These are phyloP conservation scores for Tyria jacobaeae DNA, from an alignment of 2,888 invertebrate species.

Conservation along the genomic window DNA sequence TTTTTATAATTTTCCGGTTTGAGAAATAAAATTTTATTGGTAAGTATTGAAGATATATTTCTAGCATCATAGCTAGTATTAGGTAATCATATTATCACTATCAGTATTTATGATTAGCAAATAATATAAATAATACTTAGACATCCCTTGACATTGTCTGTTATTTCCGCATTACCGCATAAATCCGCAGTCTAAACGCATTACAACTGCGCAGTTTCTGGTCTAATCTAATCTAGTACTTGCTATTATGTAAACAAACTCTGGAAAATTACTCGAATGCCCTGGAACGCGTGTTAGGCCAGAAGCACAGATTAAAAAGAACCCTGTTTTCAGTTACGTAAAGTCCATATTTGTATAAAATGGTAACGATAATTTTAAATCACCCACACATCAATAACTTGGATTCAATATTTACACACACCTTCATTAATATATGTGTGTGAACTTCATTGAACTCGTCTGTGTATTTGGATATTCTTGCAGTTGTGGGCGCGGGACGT, in stretches of 20 bases:
- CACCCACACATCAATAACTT: slow-evolving; percentile 23
- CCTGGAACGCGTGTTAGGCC: slow-evolving; percentile 41
- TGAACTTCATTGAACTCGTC: not conserved
- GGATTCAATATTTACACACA: slow-evolving; percentile 33
- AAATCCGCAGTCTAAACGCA: slow-evolving; percentile 6
- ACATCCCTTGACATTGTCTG: not conserved
- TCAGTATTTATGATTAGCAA: not conserved
- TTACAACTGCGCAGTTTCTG: slow-evolving; percentile 55
- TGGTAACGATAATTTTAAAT: slow-evolving; percentile 27
- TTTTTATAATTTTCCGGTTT: too few relatives aligned
- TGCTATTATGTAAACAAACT: slow-evolving; percentile 46
- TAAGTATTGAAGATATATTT: too few relatives aligned
- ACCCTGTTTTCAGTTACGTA: not conserved
- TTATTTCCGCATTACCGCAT: not conserved
- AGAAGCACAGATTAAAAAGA: too few relatives aligned
- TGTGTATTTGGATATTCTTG: not conserved
- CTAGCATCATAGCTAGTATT: not conserved
- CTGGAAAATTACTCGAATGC: slow-evolving; percentile 56
- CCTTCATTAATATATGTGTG: not conserved
- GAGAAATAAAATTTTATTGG: too few relatives aligned
- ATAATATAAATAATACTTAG: not conserved
- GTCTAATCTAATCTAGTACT: slow-evolving; percentile 17
- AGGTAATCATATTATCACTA: not conserved
- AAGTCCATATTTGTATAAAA: slow-evolving; percentile 20
- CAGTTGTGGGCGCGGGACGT: not conserved